Conservation (phyloP, 2,797 vertebrate genomes). For the Streptopelia turtur region DNA sequence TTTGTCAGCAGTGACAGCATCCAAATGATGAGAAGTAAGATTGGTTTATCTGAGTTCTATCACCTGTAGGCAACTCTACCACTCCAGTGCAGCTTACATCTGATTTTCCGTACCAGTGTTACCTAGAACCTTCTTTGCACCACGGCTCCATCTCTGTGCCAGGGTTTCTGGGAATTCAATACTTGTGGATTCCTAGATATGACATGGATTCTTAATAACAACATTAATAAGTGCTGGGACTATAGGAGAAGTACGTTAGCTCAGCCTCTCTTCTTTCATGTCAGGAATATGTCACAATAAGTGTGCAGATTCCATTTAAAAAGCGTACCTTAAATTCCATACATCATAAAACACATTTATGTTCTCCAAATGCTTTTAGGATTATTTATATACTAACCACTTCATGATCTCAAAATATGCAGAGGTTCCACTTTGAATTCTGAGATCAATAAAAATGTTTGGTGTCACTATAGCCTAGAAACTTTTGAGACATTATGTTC, state of each 20-base stretch:
- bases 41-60: background rate
- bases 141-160: background rate
- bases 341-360: background rate
- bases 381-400: background rate
- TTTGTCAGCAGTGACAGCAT: background rate
- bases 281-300: background rate
- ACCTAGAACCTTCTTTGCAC: background rate
- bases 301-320: background rate
- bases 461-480: background rate
- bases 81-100: background rate
- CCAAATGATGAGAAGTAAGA: background rate
- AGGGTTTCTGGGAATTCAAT: background rate
- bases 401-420: background rate
- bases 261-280: background rate
- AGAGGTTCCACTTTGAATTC: background rate
- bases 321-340: background rate
- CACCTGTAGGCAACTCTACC: background rate
- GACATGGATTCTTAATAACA: background rate
- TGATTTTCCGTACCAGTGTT: background rate
- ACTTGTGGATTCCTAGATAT: background rate
- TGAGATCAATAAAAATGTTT: slow-evolving; percentile 3
- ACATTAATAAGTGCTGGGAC: background rate
- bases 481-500: background rate
- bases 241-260: background rate
- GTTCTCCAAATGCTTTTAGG: background rate